These are phyloP conservation scores for Propithecus deckenii DNA, from an alignment of 2,797 vertebrate species.

Conservation along the genomic window DNA sequence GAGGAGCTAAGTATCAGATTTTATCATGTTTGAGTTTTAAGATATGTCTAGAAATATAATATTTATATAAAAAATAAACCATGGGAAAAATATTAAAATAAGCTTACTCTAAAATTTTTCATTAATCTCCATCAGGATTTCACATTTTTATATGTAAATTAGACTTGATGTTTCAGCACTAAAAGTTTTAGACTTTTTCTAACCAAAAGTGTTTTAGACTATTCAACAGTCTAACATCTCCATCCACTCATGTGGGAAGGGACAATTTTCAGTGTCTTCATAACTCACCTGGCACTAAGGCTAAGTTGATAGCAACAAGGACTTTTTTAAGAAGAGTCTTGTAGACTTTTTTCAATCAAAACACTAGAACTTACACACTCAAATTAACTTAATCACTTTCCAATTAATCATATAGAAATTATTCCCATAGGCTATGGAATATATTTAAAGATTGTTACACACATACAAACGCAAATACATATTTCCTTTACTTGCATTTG, in stretches of 20 bases:
- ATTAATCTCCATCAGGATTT: background rate
- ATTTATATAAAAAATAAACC: background rate
- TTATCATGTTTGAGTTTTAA: slow-evolving; percentile 1
- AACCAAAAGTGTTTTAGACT: background rate
- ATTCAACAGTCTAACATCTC: background rate
- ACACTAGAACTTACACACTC: background rate
- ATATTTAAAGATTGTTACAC: background rate
- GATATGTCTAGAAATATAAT: background rate
- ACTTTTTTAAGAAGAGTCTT: background rate
- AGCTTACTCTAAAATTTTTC: background rate
- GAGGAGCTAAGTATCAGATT: background rate
- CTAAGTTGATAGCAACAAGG: background rate
- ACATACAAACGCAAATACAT: background rate
- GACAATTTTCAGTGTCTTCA: background rate
- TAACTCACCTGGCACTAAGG: background rate
- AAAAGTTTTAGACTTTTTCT: background rate
- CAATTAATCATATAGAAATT: background rate
- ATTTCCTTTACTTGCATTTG: background rate
- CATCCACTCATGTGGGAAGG: background rate
- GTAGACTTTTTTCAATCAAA: background rate
- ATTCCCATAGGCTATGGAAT: background rate
- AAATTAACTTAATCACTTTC: background rate
- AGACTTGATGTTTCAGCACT: background rate
- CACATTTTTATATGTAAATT: background rate
- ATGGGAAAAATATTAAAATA: background rate